A percentile compares a stretch with the other conserved stretches of the same genome.
Conservation (phyloP, 2,113 vertebrate species). For the Poeciliopsis occidentalis region DNA sequence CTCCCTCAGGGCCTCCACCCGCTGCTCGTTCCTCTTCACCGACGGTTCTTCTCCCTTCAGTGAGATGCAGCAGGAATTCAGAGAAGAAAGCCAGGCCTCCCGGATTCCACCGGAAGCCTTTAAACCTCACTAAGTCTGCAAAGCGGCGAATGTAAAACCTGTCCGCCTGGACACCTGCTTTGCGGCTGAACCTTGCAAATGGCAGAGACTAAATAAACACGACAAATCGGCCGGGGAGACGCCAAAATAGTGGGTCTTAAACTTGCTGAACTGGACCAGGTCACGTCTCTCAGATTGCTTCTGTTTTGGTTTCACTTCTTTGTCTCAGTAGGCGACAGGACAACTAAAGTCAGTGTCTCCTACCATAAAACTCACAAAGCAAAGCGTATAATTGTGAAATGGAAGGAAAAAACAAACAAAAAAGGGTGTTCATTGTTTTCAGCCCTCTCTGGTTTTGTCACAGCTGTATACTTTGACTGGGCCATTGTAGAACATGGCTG, state of each 20-base stretch:
- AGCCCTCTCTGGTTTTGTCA: no score
- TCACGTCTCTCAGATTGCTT: neutral
- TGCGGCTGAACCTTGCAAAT: no score
- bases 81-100: neutral
- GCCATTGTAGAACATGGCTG: no score
- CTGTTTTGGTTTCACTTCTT: neutral
- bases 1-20: slow-evolving; percentile 80
- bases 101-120: neutral
- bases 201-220: neutral
- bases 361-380: no score
- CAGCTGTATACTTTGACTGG: no score
- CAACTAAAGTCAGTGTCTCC: neutral
- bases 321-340: neutral
- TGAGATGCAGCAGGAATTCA: neutral
- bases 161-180: neutral
- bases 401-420: no score
- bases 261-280: slow-evolving; percentile 9
- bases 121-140: no score
- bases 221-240: neutral
- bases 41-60: slow-evolving; percentile 86
- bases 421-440: no score
- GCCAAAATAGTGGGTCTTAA: neutral
- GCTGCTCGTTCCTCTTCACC: slow-evolving; percentile 83
- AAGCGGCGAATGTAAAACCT: neutral
- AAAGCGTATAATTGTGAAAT: no score